Percentiles rank a stretch among this genome's conserved stretches.
phyloP scores from a whole-genome alignment of 1,140 invertebrate species.

The Tetragnatha versicolor region DNA sequence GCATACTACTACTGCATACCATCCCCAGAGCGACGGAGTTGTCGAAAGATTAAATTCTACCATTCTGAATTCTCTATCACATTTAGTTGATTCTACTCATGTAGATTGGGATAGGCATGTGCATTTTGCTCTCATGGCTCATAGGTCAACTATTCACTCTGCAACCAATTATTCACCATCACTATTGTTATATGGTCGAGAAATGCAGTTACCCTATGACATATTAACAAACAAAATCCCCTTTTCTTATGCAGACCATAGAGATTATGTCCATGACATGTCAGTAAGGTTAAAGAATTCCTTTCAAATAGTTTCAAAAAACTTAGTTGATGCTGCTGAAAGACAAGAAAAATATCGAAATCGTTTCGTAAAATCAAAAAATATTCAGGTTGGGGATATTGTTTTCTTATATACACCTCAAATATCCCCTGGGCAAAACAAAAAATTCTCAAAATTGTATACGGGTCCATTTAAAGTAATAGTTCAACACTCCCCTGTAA shows the following conservation, averaged over 20 bases:
- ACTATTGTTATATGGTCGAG: neutral
- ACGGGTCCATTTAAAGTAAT: neutral
- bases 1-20: too few relatives aligned
- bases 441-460: neutral
- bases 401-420: neutral
- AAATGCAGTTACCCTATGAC: neutral
- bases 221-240: neutral
- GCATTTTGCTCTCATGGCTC: neutral
- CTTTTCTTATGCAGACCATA: neutral
- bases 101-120: neutral
- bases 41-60: neutral
- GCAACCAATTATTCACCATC: neutral
- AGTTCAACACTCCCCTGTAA: neutral
- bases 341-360: neutral
- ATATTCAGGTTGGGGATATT: neutral
- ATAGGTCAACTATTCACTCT: neutral
- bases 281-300: neutral
- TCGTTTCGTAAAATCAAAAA: neutral
- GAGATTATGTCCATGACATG: neutral
- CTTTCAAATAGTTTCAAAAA: neutral
- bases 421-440: neutral
- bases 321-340: neutral
- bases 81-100: neutral
- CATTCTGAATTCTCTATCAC: too few relatives aligned
- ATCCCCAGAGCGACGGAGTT: neutral